Percentiles rank a stretch among this genome's conserved stretches.
phyloP scores from a whole-genome alignment of 2,797 vertebrate genomes.

The Philypnodon macrostomus region DNA sequence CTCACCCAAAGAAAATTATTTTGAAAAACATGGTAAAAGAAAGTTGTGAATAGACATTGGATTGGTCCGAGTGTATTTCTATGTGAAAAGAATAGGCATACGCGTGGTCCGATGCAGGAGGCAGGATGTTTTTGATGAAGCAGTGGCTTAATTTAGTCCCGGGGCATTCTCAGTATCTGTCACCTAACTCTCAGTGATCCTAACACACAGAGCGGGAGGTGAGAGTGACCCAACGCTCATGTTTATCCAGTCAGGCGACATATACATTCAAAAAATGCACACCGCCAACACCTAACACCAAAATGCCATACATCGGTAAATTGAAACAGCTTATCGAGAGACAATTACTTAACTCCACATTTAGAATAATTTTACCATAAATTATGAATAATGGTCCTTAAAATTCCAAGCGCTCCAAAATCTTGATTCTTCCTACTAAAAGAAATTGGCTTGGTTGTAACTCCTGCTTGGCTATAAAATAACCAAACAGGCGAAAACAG shows the following conservation, averaged over 20 bases:
- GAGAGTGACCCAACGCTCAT: constrained; percentile 33
- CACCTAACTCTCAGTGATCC: constrained; percentile 68
- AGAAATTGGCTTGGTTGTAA: constrained; percentile 51
- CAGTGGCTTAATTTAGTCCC: constrained; percentile 81
- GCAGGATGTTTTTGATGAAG: constrained; percentile 86
- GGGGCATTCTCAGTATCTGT: constrained; percentile 81
- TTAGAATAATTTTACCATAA: constrained; percentile 26
- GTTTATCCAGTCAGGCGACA: constrained; percentile 50
- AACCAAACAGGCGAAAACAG: constrained; percentile 50
- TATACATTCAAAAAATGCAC: constrained; percentile 55
- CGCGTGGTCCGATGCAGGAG: constrained; percentile 64
- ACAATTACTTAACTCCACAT: constrained; percentile 10
- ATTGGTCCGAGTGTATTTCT: constrained; percentile 2
- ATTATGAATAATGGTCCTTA: constrained; percentile 37
- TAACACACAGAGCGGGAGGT: constrained; percentile 46
- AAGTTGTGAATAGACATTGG: too few relatives aligned
- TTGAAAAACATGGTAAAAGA: too few relatives aligned
- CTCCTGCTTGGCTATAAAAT: constrained; percentile 57
- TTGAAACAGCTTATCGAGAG: too few relatives aligned
- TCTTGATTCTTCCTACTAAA: constrained; percentile 36
- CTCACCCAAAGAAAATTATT: too few relatives aligned
- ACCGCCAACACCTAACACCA: constrained; percentile 34
- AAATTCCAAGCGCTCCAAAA: constrained; percentile 42
- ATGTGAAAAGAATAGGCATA: constrained; percentile 62
- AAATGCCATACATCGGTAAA: constrained; percentile 17